Evolutionary conservation across 2,797 vertebrate genomes (phyloP).

Genomic region (Melanotaenia trifasciata): DNA sequence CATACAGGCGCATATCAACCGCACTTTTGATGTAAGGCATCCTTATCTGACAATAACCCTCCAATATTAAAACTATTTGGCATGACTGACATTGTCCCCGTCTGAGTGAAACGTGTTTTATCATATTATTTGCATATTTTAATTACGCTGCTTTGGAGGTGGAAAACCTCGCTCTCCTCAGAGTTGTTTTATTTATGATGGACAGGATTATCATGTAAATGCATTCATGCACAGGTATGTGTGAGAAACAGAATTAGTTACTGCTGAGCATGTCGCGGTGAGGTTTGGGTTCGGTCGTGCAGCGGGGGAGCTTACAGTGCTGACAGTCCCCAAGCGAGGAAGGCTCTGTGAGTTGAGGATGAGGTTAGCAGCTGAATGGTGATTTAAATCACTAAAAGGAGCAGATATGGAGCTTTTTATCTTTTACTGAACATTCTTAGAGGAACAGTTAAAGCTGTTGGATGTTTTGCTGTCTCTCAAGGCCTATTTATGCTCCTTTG

Average conservation of each 20-base stretch:
- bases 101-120: slow-evolving; percentile 60
- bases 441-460: background rate
- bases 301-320: slow-evolving; percentile 11
- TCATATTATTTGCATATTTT: slow-evolving; percentile 79
- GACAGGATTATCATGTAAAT: slow-evolving; percentile 25
- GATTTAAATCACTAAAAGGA: slow-evolving; percentile 19
- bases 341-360: slow-evolving; percentile 15
- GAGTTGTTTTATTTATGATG: slow-evolving; percentile 37
- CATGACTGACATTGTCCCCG: slow-evolving; percentile 49
- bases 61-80: slow-evolving; percentile 41
- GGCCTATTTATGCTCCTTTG: no score
- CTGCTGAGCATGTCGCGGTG: background rate
- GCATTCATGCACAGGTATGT: background rate
- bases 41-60: slow-evolving; percentile 70
- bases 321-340: background rate
- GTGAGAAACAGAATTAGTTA: background rate
- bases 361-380: slow-evolving; percentile 36
- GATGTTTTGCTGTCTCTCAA: no score
- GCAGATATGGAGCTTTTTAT: slow-evolving; percentile 1
- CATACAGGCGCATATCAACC: slow-evolving; percentile 11
- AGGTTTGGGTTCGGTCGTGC: slow-evolving; percentile 8
- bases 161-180: slow-evolving; percentile 26
- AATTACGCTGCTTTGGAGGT: slow-evolving; percentile 62
- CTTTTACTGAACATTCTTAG: slow-evolving; percentile 8
- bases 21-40: slow-evolving; percentile 33